Base-by-base conservation (phyloP, 23 tunicate species). In the Botrylloides violaceus region DNA sequence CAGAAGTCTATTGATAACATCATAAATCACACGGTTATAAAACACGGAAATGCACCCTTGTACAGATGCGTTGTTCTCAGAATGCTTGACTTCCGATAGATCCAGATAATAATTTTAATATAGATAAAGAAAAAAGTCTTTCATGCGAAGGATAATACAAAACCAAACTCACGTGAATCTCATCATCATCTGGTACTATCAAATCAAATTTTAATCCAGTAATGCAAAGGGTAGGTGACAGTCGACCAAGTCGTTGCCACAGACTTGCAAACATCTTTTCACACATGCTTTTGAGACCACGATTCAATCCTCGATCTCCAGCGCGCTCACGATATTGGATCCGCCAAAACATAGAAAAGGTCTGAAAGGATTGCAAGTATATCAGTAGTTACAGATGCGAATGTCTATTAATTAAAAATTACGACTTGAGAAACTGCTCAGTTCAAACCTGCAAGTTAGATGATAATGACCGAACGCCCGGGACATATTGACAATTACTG, bases 181-280 rank as follows among this genome's bases (percentile, higher is more conserved):
- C 87, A 37, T 86, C 94, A 71, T 87, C 96, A 5, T 87, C 96
- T 1, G 96, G 83, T 5, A 87, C 22, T 1, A 65, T 74, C 9
- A 87, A 30, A 6, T 81, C 65, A 38, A 87, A 87, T 3, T 75
- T 37, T 30, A 81, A 35, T 2, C 82, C 63, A 28, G 70, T 25
- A 29, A 87, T 34, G 70, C 33, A 56, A 33, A 80, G 77, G 34
- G 32, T 5, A 3, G 76, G 77, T 25, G 64, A 34, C 12, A 32
- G 59, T 30, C 64, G 79, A 4, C 76, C 27, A 26, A 87, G 21
- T 3, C 80, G 85, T 34, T 82, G 81, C 83, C 83, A 81, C 47
- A 87, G 22, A 15, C 77, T 49, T 9, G 59, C 38, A 4, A 87
- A 3, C 0, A 79, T 74, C 2, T 76, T 29, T 19, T 58, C 59